Evolutionary conservation across 2,113 vertebrate species (phyloP).

Genomic region (Calidris pugnax): DNA sequence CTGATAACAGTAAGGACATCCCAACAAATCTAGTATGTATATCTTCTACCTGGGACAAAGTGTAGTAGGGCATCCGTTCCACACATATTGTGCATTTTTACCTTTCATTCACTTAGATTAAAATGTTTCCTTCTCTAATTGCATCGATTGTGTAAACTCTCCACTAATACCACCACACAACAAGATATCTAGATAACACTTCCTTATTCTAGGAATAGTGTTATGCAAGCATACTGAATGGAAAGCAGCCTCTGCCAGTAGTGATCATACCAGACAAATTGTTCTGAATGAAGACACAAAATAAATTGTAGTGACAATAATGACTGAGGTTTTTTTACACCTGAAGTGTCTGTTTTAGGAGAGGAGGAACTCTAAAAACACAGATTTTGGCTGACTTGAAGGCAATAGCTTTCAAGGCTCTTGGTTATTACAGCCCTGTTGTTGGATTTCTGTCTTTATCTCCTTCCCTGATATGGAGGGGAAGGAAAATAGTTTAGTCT

Average conservation of each 20-base stretch:
- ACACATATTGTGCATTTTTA: neutral
- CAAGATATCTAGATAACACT: neutral
- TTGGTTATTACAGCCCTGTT: neutral
- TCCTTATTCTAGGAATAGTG: neutral
- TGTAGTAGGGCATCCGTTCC: neutral
- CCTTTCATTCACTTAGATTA: neutral
- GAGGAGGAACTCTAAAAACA: neutral
- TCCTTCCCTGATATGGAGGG: neutral
- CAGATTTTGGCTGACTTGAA: neutral
- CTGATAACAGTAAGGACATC: neutral
- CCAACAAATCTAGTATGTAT: neutral
- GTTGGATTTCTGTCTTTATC: neutral
- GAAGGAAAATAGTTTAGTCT: conserved; percentile 40
- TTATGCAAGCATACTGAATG: neutral
- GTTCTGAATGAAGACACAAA: neutral
- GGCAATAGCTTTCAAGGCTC: neutral
- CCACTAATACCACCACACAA: neutral
- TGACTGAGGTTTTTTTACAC: neutral
- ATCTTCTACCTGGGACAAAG: neutral
- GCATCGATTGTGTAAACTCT: neutral
- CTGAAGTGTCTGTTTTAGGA: neutral
- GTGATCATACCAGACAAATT: neutral
- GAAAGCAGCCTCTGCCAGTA: neutral
- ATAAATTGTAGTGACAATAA: neutral
- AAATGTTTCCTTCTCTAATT: neutral